These are phyloP conservation scores for Nomia melanderi DNA, from an alignment of 1,140 invertebrate genomes.

Conservation along the genomic window DNA sequence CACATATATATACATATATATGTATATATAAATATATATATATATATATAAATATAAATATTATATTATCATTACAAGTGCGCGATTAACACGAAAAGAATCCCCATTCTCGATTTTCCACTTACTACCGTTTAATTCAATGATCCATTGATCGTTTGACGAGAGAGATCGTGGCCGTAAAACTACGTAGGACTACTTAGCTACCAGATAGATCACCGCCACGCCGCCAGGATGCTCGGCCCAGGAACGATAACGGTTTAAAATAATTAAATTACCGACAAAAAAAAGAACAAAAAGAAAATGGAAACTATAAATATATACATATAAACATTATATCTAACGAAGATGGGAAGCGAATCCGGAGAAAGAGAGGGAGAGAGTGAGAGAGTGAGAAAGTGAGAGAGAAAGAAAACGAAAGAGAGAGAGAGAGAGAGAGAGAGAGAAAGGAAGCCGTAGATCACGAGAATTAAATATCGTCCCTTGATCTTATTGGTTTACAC, in stretches of 20 bases:
- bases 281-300: not conserved
- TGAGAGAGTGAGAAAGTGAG: too few species aligned
- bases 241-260: constrained; percentile 14
- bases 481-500: constrained; percentile 56
- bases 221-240: constrained; percentile 31
- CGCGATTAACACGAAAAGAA: constrained; percentile 51
- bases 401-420: too few species aligned
- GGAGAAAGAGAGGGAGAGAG: too few species aligned
- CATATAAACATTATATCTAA: constrained; percentile 16
- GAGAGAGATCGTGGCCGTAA: constrained; percentile 60
- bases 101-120: constrained; percentile 70
- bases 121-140: constrained; percentile 67
- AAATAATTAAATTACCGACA: too few species aligned
- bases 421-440: too few species aligned
- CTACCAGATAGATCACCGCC: constrained; percentile 57
- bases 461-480: constrained; percentile 43
- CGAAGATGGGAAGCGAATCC: constrained; percentile 5
- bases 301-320: constrained; percentile 24
- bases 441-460: constrained; percentile 24
- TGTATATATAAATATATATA: too few species aligned
- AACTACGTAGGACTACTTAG: constrained; percentile 57
- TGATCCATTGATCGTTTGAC: constrained; percentile 61
- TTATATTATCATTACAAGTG: constrained; percentile 51
- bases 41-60: too few species aligned
- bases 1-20: too few species aligned